Conservation (phyloP, 2,888 invertebrate genomes). For the Liopterus haemorrhoidalis region DNA sequence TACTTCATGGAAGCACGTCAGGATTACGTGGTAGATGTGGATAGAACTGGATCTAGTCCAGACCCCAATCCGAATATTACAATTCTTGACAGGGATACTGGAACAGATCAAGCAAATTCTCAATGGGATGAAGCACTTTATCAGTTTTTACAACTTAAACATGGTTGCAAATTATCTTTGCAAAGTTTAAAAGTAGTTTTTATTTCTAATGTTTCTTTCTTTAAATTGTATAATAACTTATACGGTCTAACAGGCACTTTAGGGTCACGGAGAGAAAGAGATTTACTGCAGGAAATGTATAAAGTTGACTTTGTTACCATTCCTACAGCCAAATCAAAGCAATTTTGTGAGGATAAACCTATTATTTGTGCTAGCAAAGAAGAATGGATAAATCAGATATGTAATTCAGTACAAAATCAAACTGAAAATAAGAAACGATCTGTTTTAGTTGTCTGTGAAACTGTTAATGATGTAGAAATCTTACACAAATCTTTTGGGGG, state of each 20-base stretch:
- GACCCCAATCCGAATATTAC: constrained; percentile 32
- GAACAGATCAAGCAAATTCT: constrained; percentile 38
- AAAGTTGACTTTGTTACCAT: constrained; percentile 37
- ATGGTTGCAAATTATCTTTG: constrained; percentile 38
- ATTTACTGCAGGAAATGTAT: constrained; percentile 36
- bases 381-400: constrained; percentile 25
- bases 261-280: constrained; percentile 37
- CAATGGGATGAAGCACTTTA: constrained; percentile 43
- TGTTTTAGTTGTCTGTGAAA: constrained; percentile 36
- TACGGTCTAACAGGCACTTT: constrained; percentile 43
- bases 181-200: constrained; percentile 41
- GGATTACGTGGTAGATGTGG: constrained; percentile 38
- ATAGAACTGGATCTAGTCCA: constrained; percentile 30
- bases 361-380: constrained; percentile 24
- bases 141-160: constrained; percentile 44
- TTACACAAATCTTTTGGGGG: constrained; percentile 26
- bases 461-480: constrained; percentile 28
- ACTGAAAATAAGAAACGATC: constrained; percentile 31
- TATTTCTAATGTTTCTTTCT: constrained; percentile 40
- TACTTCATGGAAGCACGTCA: constrained; percentile 33
- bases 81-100: constrained; percentile 41
- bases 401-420: constrained; percentile 20
- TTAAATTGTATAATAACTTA: constrained; percentile 32
- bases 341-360: constrained; percentile 32
- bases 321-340: constrained; percentile 36